Conservation (phyloP, 2,797 vertebrate species). For the Protonibea diacanthus region DNA sequence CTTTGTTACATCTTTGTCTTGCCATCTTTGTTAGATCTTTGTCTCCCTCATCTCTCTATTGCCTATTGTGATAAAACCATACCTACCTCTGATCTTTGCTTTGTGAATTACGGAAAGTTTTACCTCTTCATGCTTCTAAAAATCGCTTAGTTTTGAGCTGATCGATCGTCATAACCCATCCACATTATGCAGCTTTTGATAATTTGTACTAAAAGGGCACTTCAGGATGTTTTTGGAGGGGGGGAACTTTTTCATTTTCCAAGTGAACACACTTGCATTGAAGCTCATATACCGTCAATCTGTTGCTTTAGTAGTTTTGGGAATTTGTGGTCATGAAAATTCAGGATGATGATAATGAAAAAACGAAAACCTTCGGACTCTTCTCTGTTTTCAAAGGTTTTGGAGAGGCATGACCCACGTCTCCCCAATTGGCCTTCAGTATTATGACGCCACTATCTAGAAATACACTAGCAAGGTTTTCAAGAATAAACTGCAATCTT, state of each 20-base stretch:
- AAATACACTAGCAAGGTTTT: neutral
- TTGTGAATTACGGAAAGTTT: neutral
- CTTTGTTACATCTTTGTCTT: too few species aligned
- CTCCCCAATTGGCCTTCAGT: constrained; percentile 4
- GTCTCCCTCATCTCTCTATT: neutral
- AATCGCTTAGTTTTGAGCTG: too few species aligned
- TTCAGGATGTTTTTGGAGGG: neutral
- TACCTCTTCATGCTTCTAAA: neutral
- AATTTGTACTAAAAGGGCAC: neutral
- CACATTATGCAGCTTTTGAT: neutral
- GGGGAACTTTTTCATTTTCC: too few species aligned
- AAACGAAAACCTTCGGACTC: neutral
- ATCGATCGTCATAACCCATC: neutral
- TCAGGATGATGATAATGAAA: neutral
- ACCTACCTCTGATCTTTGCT: neutral
- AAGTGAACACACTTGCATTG: too few species aligned
- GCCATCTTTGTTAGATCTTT: too few species aligned
- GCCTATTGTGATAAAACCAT: neutral
- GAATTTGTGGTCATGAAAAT: neutral
- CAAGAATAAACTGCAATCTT: neutral
- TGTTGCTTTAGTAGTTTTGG: neutral
- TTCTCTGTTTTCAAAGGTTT: constrained; percentile 7
- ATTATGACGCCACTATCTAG: constrained; percentile 1
- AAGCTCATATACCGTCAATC: neutral
- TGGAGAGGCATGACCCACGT: neutral